Conservation (phyloP, 2,113 vertebrate species). For the Cisticola juncidis region DNA sequence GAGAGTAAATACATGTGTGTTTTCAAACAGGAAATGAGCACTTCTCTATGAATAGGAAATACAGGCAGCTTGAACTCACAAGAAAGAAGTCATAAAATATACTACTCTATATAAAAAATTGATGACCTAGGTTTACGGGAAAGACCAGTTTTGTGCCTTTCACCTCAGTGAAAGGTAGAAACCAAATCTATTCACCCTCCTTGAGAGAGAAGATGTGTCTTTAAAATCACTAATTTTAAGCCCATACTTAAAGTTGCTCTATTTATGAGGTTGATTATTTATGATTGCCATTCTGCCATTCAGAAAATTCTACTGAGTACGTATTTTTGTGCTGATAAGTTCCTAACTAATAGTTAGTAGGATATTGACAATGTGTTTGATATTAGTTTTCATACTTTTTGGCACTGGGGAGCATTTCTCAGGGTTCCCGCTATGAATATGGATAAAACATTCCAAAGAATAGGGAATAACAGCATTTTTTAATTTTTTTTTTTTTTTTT, state of each 20-base stretch:
- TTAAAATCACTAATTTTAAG: not conserved
- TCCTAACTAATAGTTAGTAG: not conserved
- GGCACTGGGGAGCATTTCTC: not conserved
- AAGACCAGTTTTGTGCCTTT: not conserved
- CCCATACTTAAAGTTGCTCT: not conserved
- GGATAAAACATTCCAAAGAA: not conserved
- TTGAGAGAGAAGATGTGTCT: not conserved
- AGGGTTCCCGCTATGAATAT: not conserved
- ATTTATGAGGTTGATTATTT: not conserved
- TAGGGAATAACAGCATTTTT: not conserved
- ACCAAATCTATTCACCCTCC: not conserved
- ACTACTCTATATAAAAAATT: not conserved
- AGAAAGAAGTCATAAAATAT: not conserved
- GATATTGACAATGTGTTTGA: not conserved
- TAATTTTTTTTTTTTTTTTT: not conserved
- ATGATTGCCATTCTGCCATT: not conserved
- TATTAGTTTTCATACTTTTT: conserved; percentile 20
- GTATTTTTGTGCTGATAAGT: not conserved
- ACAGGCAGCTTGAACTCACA: not conserved
- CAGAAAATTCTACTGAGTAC: not conserved
- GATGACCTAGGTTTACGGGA: not conserved
- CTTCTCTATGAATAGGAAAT: not conserved
- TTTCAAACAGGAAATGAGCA: conserved; percentile 8
- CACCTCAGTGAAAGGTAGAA: not conserved
- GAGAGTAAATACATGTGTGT: not conserved